A percentile compares a stretch with the other conserved stretches of the same genome.
Evolutionary conservation across 2,113 vertebrate genomes (phyloP).

Genomic region (Petroica traversi): DNA sequence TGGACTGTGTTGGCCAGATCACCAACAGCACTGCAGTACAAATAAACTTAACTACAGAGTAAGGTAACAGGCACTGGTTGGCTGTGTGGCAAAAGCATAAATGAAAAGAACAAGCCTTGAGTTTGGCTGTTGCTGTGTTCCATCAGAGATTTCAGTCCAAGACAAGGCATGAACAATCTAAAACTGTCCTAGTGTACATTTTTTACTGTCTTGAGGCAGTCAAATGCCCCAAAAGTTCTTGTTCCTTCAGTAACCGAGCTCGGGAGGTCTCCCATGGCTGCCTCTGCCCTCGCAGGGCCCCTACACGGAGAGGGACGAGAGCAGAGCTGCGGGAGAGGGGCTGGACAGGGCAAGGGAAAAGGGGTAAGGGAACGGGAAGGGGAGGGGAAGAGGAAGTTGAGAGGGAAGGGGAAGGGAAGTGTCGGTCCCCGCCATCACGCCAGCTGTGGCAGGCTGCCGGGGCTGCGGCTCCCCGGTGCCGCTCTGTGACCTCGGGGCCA

Average conservation of each 20-base stretch:
- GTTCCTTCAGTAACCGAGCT: conserved; percentile 76
- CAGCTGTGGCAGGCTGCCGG: not conserved
- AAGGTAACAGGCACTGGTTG: fast-evolving
- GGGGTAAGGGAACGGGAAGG: not conserved
- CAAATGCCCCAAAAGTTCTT: not conserved
- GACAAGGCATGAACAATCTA: conserved; percentile 12
- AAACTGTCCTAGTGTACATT: conserved; percentile 58
- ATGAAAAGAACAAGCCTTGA: not conserved
- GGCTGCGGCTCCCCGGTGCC: not conserved
- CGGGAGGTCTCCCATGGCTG: conserved; percentile 61
- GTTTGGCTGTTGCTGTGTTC: not conserved
- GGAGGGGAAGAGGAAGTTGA: not conserved
- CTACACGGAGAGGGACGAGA: conserved; percentile 68
- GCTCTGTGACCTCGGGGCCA: not conserved
- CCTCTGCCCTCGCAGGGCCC: conserved; percentile 58
- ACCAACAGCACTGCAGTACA: not conserved
- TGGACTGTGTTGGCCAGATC: not conserved
- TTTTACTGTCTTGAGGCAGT: conserved; percentile 73
- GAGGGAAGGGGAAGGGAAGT: no score
- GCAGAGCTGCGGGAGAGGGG: not conserved
- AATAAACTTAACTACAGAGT: not conserved
- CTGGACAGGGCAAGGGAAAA: not conserved
- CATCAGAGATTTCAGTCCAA: conserved; percentile 13
- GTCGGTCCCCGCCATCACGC: no score
- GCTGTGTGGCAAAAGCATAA: not conserved